A percentile compares a stretch with the other conserved stretches of the same genome.
These are phyloP conservation scores for Galaxea fascicularis DNA, from an alignment of 92 coral and sea anemone species.

Conservation along the genomic window DNA sequence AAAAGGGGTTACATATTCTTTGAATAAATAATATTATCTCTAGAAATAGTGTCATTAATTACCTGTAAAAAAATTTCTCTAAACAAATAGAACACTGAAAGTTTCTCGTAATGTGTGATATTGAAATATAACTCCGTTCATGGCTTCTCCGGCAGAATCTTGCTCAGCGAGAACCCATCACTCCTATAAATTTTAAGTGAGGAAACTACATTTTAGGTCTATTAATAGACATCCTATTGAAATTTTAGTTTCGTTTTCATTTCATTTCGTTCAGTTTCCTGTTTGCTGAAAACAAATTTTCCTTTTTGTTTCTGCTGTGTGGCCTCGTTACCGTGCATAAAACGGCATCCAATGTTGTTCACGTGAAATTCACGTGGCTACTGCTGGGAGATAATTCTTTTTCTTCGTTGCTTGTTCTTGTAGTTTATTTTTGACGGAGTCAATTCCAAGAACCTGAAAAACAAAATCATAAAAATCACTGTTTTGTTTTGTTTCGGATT, in stretches of 20 bases:
- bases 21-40: background rate
- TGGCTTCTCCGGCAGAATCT: background rate
- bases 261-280: background rate
- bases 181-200: background rate
- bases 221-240: no score
- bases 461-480: background rate
- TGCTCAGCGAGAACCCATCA: background rate
- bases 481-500: background rate
- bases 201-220: background rate
- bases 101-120: background rate
- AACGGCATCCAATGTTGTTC: background rate
- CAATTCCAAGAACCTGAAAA: slow-evolving; percentile 36
- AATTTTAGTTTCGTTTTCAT: background rate
- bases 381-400: slow-evolving; percentile 8
- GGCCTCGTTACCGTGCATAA: background rate
- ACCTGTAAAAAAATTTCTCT: background rate
- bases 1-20: background rate
- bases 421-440: slow-evolving; percentile 44
- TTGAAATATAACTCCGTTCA: background rate
- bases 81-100: background rate
- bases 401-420: slow-evolving; percentile 34
- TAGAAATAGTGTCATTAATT: background rate
- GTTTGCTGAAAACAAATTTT: background rate
- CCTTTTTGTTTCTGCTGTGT: background rate
- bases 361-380: slow-evolving; percentile 6